Base-by-base conservation (phyloP, 2,888 invertebrate species). In the Meteorus cinctellus region DNA sequence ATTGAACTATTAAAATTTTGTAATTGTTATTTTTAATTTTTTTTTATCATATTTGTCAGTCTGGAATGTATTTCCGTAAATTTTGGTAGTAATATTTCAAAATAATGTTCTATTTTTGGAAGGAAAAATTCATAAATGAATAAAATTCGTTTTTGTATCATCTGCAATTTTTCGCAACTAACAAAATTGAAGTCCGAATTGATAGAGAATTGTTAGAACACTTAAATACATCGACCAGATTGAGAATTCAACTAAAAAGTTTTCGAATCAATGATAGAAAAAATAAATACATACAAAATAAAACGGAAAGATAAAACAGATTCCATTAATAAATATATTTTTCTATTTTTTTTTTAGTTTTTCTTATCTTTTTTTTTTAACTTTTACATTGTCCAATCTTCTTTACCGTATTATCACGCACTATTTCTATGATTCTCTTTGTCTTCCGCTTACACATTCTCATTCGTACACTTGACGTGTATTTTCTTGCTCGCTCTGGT, bases 231-330 rank as follows among this genome's bases (percentile, higher is more conserved):
- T 81, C 70, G 71, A 79, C 82, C 85, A 87, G 88, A 88, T 86
- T 88, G 87, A 87, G 87, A 86, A 85, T 84, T 84, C 83, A 83
- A 82, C 84, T 87, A 86, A 87, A 86, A 87, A 88, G 86, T 87
- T 88, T 12, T 6, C 8, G 8, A 41, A 41, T 41, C 12, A 12
- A 41, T 41, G 8, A 41, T 2, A 41, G 2, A 41, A 41, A 2
- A 12, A 41, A 41, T 41, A 41, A 41, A 41, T 41, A 41, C 10
- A 41, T 41, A 12, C 1, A 41, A 41, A 1, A 41, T 36, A 8
- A 59, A 41, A 71, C 16, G 36, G 62, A 41, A 41, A 27, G 6
- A 62, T 62, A 78, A 80, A 77, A 59, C 70, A 79, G 83, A 87
- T 84, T 87, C 84, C 87, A 87, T 87, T 85, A 87, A 85, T 83